Evolutionary conservation across 2,113 vertebrate genomes (phyloP).

Genomic region (Alethe castanea): DNA sequence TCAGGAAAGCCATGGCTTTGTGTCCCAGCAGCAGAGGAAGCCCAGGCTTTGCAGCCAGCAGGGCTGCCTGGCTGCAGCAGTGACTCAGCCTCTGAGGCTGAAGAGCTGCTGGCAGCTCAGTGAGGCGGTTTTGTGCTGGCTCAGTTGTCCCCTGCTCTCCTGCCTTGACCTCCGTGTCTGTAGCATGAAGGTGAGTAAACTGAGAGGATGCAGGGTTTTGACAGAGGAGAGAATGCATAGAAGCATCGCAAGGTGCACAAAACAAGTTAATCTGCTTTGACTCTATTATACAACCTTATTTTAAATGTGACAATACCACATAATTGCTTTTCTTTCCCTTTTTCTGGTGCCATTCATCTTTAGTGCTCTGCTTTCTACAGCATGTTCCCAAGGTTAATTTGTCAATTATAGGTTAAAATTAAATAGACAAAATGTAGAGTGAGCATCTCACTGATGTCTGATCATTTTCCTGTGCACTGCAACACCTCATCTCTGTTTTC

Average conservation of each 20-base stretch:
- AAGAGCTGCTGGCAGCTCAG: too few species aligned
- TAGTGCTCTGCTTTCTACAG: neutral
- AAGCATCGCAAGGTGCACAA: neutral
- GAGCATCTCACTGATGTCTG: neutral
- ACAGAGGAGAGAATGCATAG: neutral
- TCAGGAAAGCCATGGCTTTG: neutral
- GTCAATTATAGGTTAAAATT: neutral
- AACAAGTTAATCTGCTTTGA: neutral
- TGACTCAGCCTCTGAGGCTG: rapidly evolving
- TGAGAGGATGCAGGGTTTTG: neutral
- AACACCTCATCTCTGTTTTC: neutral
- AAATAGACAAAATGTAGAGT: neutral
- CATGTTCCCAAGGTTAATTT: neutral
- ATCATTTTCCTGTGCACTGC: neutral
- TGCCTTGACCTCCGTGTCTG: neutral
- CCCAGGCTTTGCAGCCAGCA: neutral
- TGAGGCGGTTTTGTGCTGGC: neutral
- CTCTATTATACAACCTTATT: neutral
- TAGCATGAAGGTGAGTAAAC: neutral
- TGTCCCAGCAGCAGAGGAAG: neutral
- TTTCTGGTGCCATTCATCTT: neutral
- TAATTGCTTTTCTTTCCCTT: neutral
- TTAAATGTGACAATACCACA: neutral
- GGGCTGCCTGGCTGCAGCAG: rapidly evolving
- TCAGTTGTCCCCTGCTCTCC: neutral